Evolutionary conservation across 2,797 vertebrate genomes (phyloP), one percentile per base, ranked within the genome.

Genomic region (Gymnothorax reevesii): DNA sequence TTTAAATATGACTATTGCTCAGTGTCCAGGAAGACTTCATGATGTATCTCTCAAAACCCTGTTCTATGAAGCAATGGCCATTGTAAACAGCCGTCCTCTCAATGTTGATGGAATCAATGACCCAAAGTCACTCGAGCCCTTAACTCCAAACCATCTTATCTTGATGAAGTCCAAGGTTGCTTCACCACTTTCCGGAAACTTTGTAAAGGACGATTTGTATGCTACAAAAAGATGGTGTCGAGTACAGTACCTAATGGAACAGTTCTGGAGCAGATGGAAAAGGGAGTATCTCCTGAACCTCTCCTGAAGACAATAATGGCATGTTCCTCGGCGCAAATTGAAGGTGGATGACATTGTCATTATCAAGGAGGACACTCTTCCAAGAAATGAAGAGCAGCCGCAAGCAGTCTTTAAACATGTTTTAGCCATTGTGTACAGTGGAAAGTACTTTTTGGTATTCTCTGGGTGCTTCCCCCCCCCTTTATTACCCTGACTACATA

Each of bases 161-260:
- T 13, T 88, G 60, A 90, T 89, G 89, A 90, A 90, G 49, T 87
- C 87, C 13, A 90, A 87, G 33, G 73, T 88, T 57, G 88, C 88
- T 54, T 60, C 88, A 6, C 88, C 89, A 77, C 57, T 13, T 59
- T 4, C 57, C 57, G 57, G 57, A 59, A 13, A 7, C 7, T 59
- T 59, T 59, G 57, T 59, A 7, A 59, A 59, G 57, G 57, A 59
- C 1, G 57, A 59, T 59, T 59, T 59, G 57, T 59, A 59, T 12
- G 85, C 87, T 0, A 25, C 83, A 79, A 90, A 89, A 55, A 87
- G 85, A 3, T 90, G 87, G 88, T 15, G 85, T 8, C 69, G 87
- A 77, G 87, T 86, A 7, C 84, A 88, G 27, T 87, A 87, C 82
- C 55, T 87, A 0, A 69, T 64, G 3, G 57, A 59, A 59, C 57